Conservation (phyloP, 30 jellyfish, hydroid and myxozoan species). For the Phacellophora camtschatica region DNA sequence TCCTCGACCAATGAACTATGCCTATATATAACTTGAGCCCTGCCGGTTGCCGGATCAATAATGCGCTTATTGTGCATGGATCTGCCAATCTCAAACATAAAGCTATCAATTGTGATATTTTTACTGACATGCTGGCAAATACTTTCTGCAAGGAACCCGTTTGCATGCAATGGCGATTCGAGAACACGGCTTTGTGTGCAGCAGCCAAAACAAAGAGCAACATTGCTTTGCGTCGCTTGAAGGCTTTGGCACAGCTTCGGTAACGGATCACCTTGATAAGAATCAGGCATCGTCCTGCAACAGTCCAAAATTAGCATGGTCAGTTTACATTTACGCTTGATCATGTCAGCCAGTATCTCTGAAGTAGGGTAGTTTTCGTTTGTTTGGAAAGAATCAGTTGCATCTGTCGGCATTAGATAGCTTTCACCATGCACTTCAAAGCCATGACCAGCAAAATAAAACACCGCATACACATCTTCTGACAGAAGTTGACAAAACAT, state of each 20-base stretch:
- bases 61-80: constrained; percentile 64
- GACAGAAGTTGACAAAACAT: constrained; percentile 59
- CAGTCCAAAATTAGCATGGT: constrained; percentile 83
- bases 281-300: constrained; percentile 78
- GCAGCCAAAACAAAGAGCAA: constrained; percentile 88
- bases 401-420: constrained; percentile 88
- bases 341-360: constrained; percentile 46
- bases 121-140: constrained; percentile 67
- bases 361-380: constrained; percentile 71
- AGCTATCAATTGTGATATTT: constrained; percentile 60
- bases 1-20: constrained; percentile 81
- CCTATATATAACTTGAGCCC: constrained; percentile 86
- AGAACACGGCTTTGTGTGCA: constrained; percentile 86
- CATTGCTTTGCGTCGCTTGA: constrained; percentile 69
- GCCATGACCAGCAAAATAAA: constrained; percentile 95
- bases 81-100: constrained; percentile 73
- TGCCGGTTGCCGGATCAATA: constrained; percentile 87
- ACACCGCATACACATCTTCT: constrained; percentile 74
- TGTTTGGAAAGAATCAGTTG: constrained; percentile 57
- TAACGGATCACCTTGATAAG: constrained; percentile 62
- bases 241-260: constrained; percentile 56
- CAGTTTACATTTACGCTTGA: constrained; percentile 36
- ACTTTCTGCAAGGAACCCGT: constrained; percentile 77
- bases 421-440: constrained; percentile 86
- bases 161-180: constrained; percentile 76